phyloP scores from a whole-genome alignment of 1,140 invertebrate species.

The Bombus picipes region DNA sequence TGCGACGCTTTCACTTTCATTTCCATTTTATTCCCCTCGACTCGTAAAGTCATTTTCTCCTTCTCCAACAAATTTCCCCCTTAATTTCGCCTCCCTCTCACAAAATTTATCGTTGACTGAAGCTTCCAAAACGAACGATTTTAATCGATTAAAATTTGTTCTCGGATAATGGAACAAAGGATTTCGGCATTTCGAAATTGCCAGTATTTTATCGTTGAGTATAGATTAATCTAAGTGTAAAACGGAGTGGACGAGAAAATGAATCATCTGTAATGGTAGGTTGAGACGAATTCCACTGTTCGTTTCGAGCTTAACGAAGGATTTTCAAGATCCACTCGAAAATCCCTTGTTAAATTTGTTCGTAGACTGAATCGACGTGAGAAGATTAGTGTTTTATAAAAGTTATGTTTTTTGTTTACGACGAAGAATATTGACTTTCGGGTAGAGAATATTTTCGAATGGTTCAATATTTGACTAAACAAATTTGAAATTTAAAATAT shows the following conservation, averaged over 20 bases:
- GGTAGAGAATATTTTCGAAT: no score
- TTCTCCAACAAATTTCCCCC: neutral
- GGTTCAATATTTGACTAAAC: no score
- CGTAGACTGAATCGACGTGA: no score
- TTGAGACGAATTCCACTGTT: neutral
- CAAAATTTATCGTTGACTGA: neutral
- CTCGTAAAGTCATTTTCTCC: neutral
- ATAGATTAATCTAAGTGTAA: neutral
- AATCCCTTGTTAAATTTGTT: neutral
- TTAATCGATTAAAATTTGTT: neutral
- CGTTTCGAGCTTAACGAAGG: slow-evolving; percentile 10
- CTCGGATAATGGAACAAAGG: neutral
- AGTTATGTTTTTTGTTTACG: neutral
- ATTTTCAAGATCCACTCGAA: neutral
- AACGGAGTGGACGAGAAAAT: neutral
- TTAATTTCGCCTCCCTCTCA: neutral
- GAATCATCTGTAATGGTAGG: neutral
- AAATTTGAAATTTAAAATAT: no score
- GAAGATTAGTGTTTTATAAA: neutral
- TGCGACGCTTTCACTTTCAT: slow-evolving; percentile 34
- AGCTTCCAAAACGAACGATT: neutral
- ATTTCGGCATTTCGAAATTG: neutral
- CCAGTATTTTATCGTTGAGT: neutral
- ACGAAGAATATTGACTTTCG: neutral
- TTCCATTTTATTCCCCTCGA: slow-evolving; percentile 3